Evolutionary conservation across 1,140 invertebrate genomes (phyloP).

Genomic region (Rhysida immarginata): DNA sequence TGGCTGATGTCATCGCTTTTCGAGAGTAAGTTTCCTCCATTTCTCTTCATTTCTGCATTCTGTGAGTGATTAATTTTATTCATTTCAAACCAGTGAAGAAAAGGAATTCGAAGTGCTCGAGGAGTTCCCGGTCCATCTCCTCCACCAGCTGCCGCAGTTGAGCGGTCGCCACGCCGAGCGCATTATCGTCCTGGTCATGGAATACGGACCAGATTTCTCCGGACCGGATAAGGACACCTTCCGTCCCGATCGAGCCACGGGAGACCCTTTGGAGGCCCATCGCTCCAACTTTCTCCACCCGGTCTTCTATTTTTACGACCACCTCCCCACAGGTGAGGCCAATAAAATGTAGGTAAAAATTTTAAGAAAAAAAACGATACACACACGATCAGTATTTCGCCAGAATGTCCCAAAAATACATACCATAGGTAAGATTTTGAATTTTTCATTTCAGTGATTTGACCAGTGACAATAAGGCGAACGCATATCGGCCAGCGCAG

Average conservation of each 20-base stretch:
- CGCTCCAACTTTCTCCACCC: slow-evolving; percentile 37
- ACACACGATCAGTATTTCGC: too few relatives aligned
- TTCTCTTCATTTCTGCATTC: neutral
- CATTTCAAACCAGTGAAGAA: slow-evolving; percentile 19
- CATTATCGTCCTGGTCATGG: slow-evolving; percentile 29
- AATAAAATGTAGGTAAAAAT: too few relatives aligned
- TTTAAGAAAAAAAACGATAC: too few relatives aligned
- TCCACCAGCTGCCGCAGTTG: slow-evolving; percentile 23
- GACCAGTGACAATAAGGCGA: too few relatives aligned
- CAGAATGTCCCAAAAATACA: too few relatives aligned
- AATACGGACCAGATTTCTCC: slow-evolving; percentile 35
- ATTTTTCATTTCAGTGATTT: too few relatives aligned
- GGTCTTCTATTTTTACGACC: slow-evolving; percentile 32
- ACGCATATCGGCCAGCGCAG: too few relatives aligned
- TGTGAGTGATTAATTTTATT: neutral
- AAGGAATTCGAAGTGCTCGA: slow-evolving; percentile 24
- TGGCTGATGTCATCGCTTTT: slow-evolving; percentile 25
- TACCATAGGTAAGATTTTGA: too few relatives aligned
- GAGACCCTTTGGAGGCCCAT: slow-evolving; percentile 30
- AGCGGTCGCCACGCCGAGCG: slow-evolving; percentile 23
- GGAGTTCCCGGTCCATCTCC: slow-evolving; percentile 31
- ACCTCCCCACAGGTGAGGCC: slow-evolving; percentile 29
- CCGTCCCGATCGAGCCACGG: slow-evolving; percentile 29
- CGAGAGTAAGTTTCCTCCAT: slow-evolving; percentile 17
- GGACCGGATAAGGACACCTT: slow-evolving; percentile 36